A percentile compares a stretch with the other conserved stretches of the same genome.
phyloP scores from a whole-genome alignment of 2,797 vertebrate genomes.

The Meda fulgida region DNA sequence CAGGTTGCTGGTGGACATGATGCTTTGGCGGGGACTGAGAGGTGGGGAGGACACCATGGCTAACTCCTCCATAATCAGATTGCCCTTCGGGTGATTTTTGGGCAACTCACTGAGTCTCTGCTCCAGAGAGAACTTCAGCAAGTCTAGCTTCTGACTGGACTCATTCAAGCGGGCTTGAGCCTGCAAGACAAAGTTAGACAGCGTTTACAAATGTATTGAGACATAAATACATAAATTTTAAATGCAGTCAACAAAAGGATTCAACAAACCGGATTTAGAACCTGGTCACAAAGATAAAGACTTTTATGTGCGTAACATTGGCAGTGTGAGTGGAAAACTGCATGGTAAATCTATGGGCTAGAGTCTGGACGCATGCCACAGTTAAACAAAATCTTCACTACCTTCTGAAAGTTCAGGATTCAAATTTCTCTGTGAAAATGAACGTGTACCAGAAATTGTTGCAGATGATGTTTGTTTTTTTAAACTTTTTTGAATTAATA shows the following conservation, averaged over 20 bases:
- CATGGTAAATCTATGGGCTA: neutral
- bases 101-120: constrained; percentile 88
- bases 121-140: constrained; percentile 88
- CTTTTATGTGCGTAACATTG: neutral
- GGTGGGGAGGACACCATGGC: constrained; percentile 83
- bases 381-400: neutral
- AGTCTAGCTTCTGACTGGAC: constrained; percentile 89
- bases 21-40: constrained; percentile 85
- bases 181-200: constrained; percentile 64
- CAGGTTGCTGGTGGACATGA: constrained; percentile 85
- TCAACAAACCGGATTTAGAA: neutral
- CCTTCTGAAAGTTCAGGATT: neutral
- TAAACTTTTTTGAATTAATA: neutral
- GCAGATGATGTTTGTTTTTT: neutral
- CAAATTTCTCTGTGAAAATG: neutral
- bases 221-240: neutral
- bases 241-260: neutral
- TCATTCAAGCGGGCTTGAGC: constrained; percentile 90
- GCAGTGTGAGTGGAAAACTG: neutral
- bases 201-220: neutral
- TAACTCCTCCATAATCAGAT: constrained; percentile 87
- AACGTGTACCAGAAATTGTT: neutral
- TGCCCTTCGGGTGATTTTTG: constrained; percentile 87
- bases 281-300: neutral
- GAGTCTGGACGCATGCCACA: neutral